These are phyloP conservation scores for Gymnosoma rotundatum DNA, from an alignment of 2,888 invertebrate species.

Conservation along the genomic window DNA sequence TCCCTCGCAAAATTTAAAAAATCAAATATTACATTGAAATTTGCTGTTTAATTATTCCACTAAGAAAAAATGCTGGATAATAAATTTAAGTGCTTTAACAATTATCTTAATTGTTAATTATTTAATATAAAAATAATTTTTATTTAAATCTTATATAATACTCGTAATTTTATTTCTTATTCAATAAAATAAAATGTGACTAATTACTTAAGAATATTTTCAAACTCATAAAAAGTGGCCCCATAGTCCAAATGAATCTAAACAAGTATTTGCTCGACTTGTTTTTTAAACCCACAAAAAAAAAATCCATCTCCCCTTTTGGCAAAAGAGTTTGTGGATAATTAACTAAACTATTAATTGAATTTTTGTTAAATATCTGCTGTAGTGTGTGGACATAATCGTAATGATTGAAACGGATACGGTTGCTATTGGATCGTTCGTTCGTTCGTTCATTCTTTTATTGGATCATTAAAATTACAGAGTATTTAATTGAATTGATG, in stretches of 20 bases:
- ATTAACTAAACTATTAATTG: slow-evolving; percentile 26
- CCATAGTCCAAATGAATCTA: neutral
- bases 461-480: neutral
- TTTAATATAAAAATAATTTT: too few relatives aligned
- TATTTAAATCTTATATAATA: too few relatives aligned
- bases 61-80: too few relatives aligned
- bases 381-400: slow-evolving; percentile 3
- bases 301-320: neutral
- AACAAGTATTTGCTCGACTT: neutral
- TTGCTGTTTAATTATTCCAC: too few relatives aligned
- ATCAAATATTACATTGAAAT: too few relatives aligned
- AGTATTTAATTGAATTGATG: slow-evolving; percentile 14
- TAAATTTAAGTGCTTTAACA: too few relatives aligned
- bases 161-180: too few relatives aligned
- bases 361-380: neutral
- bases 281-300: neutral
- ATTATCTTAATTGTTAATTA: too few relatives aligned
- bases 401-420: slow-evolving; percentile 59
- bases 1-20: too few relatives aligned
- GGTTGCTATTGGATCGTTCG: slow-evolving; percentile 28
- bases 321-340: slow-evolving; percentile 20
- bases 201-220: neutral
- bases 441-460: neutral
- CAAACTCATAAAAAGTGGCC: neutral
- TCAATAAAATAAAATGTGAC: too few relatives aligned